Conservation (phyloP, 1,140 invertebrate genomes). For the Zaprionus gabonicus region DNA sequence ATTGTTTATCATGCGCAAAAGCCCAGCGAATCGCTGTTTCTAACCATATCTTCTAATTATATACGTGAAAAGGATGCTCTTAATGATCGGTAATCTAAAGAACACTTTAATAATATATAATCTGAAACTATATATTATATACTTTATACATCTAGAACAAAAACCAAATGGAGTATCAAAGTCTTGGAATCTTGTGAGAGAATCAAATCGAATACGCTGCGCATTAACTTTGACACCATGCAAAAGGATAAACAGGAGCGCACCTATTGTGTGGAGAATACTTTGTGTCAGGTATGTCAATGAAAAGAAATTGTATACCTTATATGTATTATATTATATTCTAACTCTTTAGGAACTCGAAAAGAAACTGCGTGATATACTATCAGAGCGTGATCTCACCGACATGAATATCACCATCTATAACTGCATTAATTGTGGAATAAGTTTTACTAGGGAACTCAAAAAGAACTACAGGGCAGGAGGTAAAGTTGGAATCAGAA, state of each 20-base stretch:
- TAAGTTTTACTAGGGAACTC: slow-evolving; percentile 86
- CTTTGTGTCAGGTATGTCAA: slow-evolving; percentile 85
- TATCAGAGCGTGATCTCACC: slow-evolving; percentile 85
- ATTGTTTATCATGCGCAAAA: slow-evolving; percentile 68
- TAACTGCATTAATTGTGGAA: slow-evolving; percentile 88
- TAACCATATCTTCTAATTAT: slow-evolving; percentile 77
- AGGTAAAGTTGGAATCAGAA: slow-evolving; percentile 20
- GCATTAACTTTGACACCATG: slow-evolving; percentile 87
- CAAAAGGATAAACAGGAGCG: slow-evolving; percentile 86
- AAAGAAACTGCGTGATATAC: slow-evolving; percentile 84
- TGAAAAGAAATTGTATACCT: not conserved
- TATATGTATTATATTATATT: too few relatives aligned
- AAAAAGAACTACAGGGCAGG: slow-evolving; percentile 50
- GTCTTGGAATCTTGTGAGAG: slow-evolving; percentile 86
- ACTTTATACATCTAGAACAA: slow-evolving; percentile 80
- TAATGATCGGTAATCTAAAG: slow-evolving; percentile 62
- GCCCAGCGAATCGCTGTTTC: slow-evolving; percentile 69
- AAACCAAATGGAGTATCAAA: slow-evolving; percentile 86
- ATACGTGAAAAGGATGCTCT: slow-evolving; percentile 81
- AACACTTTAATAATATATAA: not conserved
- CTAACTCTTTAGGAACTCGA: slow-evolving; percentile 85
- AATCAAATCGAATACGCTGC: slow-evolving; percentile 85
- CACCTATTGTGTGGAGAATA: slow-evolving; percentile 86
- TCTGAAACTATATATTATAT: not conserved
- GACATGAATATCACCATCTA: slow-evolving; percentile 86